Evolutionary conservation across 2,113 vertebrate species (phyloP).

Genomic region (Panthera uncia): DNA sequence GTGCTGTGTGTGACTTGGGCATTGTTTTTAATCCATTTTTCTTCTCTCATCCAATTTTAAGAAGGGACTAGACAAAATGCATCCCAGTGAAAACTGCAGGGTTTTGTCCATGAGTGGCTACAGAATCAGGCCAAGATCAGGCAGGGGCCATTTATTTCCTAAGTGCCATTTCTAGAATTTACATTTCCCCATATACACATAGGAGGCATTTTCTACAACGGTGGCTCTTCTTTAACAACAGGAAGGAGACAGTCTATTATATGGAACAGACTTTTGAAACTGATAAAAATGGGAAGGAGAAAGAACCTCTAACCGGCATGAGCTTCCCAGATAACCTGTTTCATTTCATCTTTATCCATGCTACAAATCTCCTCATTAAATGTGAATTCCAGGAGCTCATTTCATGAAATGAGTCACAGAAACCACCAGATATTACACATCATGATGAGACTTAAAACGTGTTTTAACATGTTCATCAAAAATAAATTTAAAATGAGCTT

Average conservation of each 20-base stretch:
- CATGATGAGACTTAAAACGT: neutral
- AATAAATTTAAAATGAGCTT: slow-evolving; percentile 22
- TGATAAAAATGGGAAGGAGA: neutral
- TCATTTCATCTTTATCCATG: neutral
- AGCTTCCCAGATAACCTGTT: neutral
- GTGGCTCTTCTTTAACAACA: neutral
- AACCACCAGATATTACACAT: neutral
- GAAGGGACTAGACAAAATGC: neutral
- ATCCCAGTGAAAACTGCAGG: neutral
- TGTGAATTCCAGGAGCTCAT: slow-evolving; percentile 21
- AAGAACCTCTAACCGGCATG: neutral
- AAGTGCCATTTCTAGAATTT: neutral
- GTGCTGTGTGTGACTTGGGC: neutral
- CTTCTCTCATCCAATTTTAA: neutral
- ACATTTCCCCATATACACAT: neutral
- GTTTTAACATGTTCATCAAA: slow-evolving; percentile 12
- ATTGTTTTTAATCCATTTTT: neutral
- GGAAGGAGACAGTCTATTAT: neutral
- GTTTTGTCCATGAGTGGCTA: neutral
- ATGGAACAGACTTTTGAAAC: neutral
- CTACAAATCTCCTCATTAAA: slow-evolving; percentile 21
- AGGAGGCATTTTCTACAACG: neutral
- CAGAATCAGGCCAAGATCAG: neutral
- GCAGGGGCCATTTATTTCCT: neutral
- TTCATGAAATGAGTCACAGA: slow-evolving; percentile 37